Conservation (phyloP, 1,140 invertebrate species). For the Nixonia krombeini region DNA sequence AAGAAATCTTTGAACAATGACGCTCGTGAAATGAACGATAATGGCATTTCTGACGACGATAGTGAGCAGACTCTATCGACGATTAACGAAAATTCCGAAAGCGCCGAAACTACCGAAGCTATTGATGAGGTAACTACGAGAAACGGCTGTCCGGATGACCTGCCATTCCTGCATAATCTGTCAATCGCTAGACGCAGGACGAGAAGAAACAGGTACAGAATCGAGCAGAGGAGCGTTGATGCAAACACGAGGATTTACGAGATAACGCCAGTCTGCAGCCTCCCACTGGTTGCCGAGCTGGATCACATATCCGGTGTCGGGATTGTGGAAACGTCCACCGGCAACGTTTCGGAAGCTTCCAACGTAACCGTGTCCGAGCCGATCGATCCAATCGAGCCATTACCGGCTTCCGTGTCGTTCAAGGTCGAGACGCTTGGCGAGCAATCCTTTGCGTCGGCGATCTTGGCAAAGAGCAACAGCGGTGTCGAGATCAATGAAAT, state of each 20-base stretch:
- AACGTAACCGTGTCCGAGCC: conserved; percentile 58
- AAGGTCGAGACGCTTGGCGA: conserved; percentile 39
- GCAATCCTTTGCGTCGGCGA: conserved; percentile 16
- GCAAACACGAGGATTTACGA: conserved; percentile 44
- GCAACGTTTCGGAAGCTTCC: no score
- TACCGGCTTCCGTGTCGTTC: conserved; percentile 23
- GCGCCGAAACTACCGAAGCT: conserved; percentile 27
- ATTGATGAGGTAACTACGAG: conserved; percentile 17
- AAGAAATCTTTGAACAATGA: no score
- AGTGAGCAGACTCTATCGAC: no score
- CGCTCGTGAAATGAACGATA: no score
- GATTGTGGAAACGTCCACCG: conserved; percentile 51
- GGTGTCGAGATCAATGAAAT: conserved; percentile 63
- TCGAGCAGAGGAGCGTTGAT: conserved; percentile 52
- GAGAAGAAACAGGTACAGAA: conserved; percentile 33
- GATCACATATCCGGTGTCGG: conserved; percentile 60
- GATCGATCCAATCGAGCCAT: conserved; percentile 44
- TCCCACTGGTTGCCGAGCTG: conserved; percentile 55
- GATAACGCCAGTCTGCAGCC: conserved; percentile 56
- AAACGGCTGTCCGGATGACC: conserved; percentile 19
- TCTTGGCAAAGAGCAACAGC: conserved; percentile 33
- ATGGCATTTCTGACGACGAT: no score
- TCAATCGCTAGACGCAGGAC: conserved; percentile 20
- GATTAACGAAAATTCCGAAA: conserved; percentile 20
- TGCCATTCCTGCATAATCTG: conserved; percentile 32